phyloP scores from a whole-genome alignment of 2,888 invertebrate genomes.

The Ormyrus rosae region DNA sequence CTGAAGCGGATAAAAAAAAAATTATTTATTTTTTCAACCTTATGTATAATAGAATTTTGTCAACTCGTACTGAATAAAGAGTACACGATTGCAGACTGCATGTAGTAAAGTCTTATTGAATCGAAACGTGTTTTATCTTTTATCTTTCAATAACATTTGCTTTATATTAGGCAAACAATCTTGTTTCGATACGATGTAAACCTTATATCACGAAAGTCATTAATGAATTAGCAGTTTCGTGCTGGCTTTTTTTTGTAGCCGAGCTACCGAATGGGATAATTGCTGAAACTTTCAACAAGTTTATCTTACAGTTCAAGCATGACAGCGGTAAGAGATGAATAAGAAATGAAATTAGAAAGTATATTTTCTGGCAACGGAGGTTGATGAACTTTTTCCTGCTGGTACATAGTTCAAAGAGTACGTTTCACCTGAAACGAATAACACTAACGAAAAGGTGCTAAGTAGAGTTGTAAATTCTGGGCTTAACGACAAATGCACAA shows the following conservation, averaged over 20 bases:
- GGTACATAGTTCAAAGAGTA: too few relatives aligned
- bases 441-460: too few relatives aligned
- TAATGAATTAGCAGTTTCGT: background rate
- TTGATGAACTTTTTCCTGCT: background rate
- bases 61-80: background rate
- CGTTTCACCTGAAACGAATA: background rate
- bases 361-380: slow-evolving; percentile 12
- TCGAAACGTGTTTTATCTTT: slow-evolving; percentile 17
- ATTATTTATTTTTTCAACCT: too few relatives aligned
- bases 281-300: too few relatives aligned
- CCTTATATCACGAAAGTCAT: background rate
- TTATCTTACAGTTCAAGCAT: too few relatives aligned
- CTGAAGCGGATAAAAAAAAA: too few relatives aligned
- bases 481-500: too few relatives aligned
- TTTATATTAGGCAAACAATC: background rate
- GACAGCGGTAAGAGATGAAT: too few relatives aligned
- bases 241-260: background rate
- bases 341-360: slow-evolving; percentile 5
- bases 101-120: background rate
- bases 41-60: too few relatives aligned
- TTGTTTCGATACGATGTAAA: background rate
- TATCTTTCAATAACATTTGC: slow-evolving; percentile 1
- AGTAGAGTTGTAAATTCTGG: too few relatives aligned
- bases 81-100: background rate
- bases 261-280: too few relatives aligned